phyloP scores from a whole-genome alignment of 2,888 invertebrate species.

The Folsomia candida region DNA sequence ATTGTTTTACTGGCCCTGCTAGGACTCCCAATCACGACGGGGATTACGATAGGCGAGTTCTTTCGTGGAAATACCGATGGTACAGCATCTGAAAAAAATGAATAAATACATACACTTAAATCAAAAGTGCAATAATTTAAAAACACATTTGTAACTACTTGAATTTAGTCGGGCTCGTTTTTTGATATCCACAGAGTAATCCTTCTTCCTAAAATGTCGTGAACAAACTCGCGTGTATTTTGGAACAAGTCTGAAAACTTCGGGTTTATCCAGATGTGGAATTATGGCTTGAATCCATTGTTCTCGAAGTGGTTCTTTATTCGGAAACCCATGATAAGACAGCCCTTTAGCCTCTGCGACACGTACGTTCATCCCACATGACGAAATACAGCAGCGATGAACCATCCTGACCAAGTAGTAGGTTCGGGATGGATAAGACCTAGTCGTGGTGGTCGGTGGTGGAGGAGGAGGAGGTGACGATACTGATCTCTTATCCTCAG shows the following conservation, averaged over 20 bases:
- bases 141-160: too few species aligned
- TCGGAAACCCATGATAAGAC: constrained; percentile 49
- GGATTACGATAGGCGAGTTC: constrained; percentile 43
- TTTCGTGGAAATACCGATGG: constrained; percentile 49
- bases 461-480: neutral
- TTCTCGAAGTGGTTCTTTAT: constrained; percentile 45
- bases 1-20: neutral
- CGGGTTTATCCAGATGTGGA: constrained; percentile 50
- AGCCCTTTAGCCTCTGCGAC: constrained; percentile 49
- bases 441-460: too few species aligned
- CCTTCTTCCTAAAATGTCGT: constrained; percentile 49
- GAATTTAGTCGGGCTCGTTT: constrained; percentile 49
- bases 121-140: too few species aligned
- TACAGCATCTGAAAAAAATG: constrained; percentile 43
- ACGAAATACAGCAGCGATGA: constrained; percentile 49
- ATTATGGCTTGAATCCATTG: constrained; percentile 49
- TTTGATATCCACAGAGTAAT: constrained; percentile 48
- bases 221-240: constrained; percentile 49
- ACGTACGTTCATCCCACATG: constrained; percentile 49
- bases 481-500: neutral
- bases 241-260: constrained; percentile 46
- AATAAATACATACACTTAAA: neutral
- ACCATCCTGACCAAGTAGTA: constrained; percentile 41
- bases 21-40: constrained; percentile 26
- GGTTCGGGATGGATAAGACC: too few species aligned